A percentile compares a stretch with the other conserved stretches of the same genome.
Conservation (phyloP, 2,888 invertebrate genomes). For the Odontomyia ornata region DNA sequence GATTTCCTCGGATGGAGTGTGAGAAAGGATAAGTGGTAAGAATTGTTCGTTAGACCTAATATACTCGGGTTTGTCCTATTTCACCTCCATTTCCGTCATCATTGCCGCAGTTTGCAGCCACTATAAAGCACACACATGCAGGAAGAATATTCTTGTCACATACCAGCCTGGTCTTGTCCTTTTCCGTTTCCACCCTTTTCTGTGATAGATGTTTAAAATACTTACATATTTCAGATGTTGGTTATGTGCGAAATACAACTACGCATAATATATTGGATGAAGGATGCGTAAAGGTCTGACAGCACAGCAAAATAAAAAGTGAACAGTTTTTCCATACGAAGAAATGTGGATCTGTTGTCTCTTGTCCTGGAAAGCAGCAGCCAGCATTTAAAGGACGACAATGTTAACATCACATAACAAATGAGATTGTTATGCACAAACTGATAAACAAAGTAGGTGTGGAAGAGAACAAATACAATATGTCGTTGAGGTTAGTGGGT, state of each 20-base stretch:
- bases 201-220: slow-evolving; percentile 6
- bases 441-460: slow-evolving; percentile 9
- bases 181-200: neutral
- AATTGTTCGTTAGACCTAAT: slow-evolving; percentile 6
- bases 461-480: slow-evolving; percentile 1
- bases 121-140: neutral
- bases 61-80: neutral
- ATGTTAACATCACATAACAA: slow-evolving; percentile 6
- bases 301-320: too few species aligned
- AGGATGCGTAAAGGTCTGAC: neutral
- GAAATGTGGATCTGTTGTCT: slow-evolving; percentile 16
- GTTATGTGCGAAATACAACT: neutral
- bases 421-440: slow-evolving; percentile 10
- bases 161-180: neutral
- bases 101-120: neutral
- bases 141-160: slow-evolving; percentile 21
- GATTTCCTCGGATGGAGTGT: too few species aligned
- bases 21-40: neutral
- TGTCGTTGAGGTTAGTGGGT: slow-evolving; percentile 22
- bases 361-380: slow-evolving; percentile 16
- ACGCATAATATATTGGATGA: slow-evolving; percentile 7
- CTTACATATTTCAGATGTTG: slow-evolving; percentile 11
- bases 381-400: slow-evolving; percentile 25
- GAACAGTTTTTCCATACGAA: neutral
- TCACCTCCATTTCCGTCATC: neutral